Evolutionary conservation across 2,113 vertebrate genomes (phyloP), one percentile per base, ranked within the genome.

Genomic region (Trachemys scripta): DNA sequence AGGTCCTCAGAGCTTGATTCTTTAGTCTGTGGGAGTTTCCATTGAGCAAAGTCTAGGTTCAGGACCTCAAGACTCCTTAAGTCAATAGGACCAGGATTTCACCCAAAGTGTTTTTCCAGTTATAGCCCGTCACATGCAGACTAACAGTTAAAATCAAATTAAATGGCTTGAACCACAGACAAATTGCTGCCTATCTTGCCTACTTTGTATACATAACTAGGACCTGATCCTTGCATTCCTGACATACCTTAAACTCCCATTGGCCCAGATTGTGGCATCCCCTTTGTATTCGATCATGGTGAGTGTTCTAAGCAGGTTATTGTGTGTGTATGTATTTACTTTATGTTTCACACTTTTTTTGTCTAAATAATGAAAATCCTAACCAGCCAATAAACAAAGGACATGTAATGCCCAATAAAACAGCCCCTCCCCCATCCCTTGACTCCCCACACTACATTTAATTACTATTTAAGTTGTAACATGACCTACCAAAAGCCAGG

Each of bases 391-490:
- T 38, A 72, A 72, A 38, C 19, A 72, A 72, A 72, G 65, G 35
- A 38, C 4, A 20, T 72, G 17, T 20, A 69, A 20, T 10, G 17
- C 94, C 90, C 88, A 96, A 91, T 89, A 97, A 97, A 97, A 97
- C 95, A 92, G 92, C 93, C 95, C 24, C 11, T 6, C 95, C 92
- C 84, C 92, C 91, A 94, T 88, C 88, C 95, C 12, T 29, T 93
- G 88, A 38, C 16, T 38, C n/a, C 97, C 97, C 97, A 97, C 90
- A 87, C 96, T 29, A 0, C 90, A 91, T 96, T 97, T 94, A 97
- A 95, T 97, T 96, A 97, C 96, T 95, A 96, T 97, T 97, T 96
- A 97, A 96, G 97, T 97, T 97, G 96, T 92, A 97, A 97, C 96
- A 96, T 97, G 97, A 97, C 93, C 96, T 97, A 95, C 97, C 97